phyloP scores from a whole-genome alignment of 2,797 vertebrate species.

The Huso huso region DNA sequence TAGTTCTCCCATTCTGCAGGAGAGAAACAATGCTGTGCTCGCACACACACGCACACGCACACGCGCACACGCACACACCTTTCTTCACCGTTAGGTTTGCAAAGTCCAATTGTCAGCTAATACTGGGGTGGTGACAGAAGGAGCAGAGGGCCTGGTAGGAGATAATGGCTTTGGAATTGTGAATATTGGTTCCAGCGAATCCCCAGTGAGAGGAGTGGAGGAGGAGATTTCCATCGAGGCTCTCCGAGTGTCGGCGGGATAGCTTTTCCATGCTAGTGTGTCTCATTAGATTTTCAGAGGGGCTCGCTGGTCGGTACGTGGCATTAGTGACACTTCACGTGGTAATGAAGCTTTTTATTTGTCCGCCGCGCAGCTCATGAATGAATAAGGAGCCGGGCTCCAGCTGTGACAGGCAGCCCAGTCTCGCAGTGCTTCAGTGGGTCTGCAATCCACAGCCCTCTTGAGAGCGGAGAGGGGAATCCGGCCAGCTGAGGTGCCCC shows the following conservation, averaged over 20 bases:
- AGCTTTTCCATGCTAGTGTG: slow-evolving; percentile 86
- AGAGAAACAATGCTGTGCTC: slow-evolving; percentile 28
- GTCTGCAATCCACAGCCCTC: neutral
- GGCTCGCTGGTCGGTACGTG: slow-evolving; percentile 93
- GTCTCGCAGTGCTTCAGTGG: slow-evolving; percentile 64
- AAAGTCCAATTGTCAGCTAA: slow-evolving; percentile 95
- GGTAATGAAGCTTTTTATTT: slow-evolving; percentile 99
- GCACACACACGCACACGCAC: slow-evolving; percentile 17
- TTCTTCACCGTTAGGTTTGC: slow-evolving; percentile 20
- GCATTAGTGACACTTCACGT: slow-evolving; percentile 98
- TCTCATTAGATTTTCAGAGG: slow-evolving; percentile 98
- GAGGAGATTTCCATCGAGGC: slow-evolving; percentile 79
- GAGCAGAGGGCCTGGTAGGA: slow-evolving; percentile 94
- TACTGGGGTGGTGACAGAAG: slow-evolving; percentile 80
- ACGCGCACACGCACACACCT: neutral
- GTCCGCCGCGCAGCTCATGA: slow-evolving; percentile 88
- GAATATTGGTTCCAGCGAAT: slow-evolving; percentile 87
- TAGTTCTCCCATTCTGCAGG: slow-evolving; percentile 22
- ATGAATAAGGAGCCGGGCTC: slow-evolving; percentile 83
- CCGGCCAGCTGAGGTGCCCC: too few species aligned
- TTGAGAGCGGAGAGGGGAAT: too few species aligned
- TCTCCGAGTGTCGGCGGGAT: slow-evolving; percentile 52
- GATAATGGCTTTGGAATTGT: slow-evolving; percentile 96
- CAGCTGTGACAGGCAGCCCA: slow-evolving; percentile 69
- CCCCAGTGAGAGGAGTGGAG: slow-evolving; percentile 71